These are phyloP conservation scores for Cryptus viduatorius DNA, from an alignment of 2,888 invertebrate genomes.

Conservation along the genomic window DNA sequence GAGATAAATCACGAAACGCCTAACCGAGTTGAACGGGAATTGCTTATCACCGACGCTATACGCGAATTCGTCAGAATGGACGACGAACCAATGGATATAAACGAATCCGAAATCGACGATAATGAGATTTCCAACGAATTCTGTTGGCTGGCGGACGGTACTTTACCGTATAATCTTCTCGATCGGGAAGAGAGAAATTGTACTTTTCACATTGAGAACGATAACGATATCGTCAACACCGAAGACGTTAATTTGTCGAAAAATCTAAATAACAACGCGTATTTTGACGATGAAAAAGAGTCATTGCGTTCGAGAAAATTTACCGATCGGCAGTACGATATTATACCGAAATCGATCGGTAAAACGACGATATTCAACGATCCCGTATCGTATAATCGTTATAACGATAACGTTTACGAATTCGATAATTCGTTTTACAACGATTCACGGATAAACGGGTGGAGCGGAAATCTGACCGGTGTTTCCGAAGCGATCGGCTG, in stretches of 20 bases:
- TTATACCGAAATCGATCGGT: constrained; percentile 49
- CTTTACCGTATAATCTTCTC: constrained; percentile 22
- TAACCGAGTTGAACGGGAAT: constrained; percentile 69
- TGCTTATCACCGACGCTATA: constrained; percentile 63
- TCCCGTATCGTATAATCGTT: background rate
- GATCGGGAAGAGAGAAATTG: constrained; percentile 57
- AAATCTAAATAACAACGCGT: constrained; percentile 1
- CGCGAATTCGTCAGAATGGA: constrained; percentile 55
- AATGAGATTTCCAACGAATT: constrained; percentile 35
- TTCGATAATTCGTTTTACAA: constrained; percentile 53
- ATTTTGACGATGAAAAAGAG: constrained; percentile 21
- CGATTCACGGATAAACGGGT: constrained; percentile 30
- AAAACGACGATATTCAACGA: constrained; percentile 43
- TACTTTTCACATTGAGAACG: constrained; percentile 49
- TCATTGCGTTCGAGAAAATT: background rate
- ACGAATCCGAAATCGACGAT: constrained; percentile 10
- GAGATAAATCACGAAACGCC: constrained; percentile 74
- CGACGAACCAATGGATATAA: background rate
- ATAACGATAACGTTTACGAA: constrained; percentile 37
- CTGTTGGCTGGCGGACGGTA: constrained; percentile 18
- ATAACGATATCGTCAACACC: constrained; percentile 32
- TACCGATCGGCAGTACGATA: constrained; percentile 29
- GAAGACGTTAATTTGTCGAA: background rate
- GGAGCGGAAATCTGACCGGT: constrained; percentile 12
- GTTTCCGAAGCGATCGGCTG: background rate